These are phyloP conservation scores for Apis florea DNA, from an alignment of 1,140 invertebrate species.

Conservation along the genomic window DNA sequence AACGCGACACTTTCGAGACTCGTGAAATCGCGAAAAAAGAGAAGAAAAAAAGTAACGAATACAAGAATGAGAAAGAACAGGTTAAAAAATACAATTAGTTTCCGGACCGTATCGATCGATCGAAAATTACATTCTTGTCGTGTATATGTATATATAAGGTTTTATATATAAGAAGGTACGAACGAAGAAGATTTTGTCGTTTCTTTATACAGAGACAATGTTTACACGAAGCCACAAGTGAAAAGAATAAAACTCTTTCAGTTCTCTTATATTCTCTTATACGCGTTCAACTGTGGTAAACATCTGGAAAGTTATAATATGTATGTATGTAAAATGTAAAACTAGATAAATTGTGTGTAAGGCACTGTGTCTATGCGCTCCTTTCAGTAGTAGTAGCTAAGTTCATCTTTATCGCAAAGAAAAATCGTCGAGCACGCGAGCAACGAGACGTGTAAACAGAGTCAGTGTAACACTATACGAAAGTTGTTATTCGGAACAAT, in stretches of 20 bases:
- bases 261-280: slow-evolving; percentile 46
- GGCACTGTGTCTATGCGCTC: slow-evolving; percentile 67
- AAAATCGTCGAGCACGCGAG: slow-evolving; percentile 48
- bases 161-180: too few species aligned
- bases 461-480: slow-evolving; percentile 51
- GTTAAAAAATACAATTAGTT: background rate
- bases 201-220: slow-evolving; percentile 57
- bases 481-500: background rate
- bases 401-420: slow-evolving; percentile 49
- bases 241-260: slow-evolving; percentile 26
- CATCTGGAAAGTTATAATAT: slow-evolving; percentile 53
- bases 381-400: slow-evolving; percentile 57
- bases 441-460: slow-evolving; percentile 59
- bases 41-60: too few species aligned
- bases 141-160: background rate
- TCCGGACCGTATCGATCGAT: slow-evolving; percentile 9
- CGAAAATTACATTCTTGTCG: slow-evolving; percentile 1
- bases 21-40: background rate
- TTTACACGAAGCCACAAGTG: slow-evolving; percentile 58
- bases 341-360: slow-evolving; percentile 62
- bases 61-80: background rate
- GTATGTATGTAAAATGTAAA: slow-evolving; percentile 57
- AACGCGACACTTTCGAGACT: background rate
- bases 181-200: background rate
- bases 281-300: slow-evolving; percentile 62